Conservation (phyloP, 2,888 invertebrate species). For the Noctua comes region DNA sequence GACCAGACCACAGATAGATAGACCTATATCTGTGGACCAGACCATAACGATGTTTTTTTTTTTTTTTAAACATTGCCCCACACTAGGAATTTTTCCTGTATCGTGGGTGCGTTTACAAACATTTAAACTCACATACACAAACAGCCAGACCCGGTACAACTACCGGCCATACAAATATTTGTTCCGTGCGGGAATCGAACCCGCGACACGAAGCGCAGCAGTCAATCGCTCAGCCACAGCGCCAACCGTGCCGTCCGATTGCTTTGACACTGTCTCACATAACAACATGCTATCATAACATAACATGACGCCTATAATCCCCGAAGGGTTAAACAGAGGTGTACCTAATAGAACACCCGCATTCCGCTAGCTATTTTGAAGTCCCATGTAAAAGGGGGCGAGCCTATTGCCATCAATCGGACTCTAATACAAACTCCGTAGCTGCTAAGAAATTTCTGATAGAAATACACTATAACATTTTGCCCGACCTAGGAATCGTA, state of each 20-base stretch:
- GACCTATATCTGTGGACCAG: too few species aligned
- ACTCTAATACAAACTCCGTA: not conserved
- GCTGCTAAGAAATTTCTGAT: not conserved
- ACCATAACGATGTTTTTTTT: constrained; percentile 55
- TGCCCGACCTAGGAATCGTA: not conserved
- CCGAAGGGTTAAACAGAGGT: not conserved
- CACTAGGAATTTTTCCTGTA: too few species aligned
- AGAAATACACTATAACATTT: not conserved
- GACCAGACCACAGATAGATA: constrained; percentile 62
- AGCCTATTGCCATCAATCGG: not conserved
- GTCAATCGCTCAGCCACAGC: too few species aligned
- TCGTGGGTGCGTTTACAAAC: too few species aligned
- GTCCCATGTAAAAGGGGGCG: not conserved
- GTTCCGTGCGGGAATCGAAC: too few species aligned
- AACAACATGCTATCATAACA: not conserved
- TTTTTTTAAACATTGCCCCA: too few species aligned
- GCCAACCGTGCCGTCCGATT: too few species aligned
- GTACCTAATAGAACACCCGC: not conserved
- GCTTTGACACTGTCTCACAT: constrained; percentile 37
- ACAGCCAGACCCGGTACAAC: too few species aligned
- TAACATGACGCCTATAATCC: not conserved
- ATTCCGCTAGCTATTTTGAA: not conserved
- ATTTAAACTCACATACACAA: too few species aligned
- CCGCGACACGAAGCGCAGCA: too few species aligned
- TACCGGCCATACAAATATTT: too few species aligned